Evolutionary conservation across 2,113 vertebrate species (phyloP), one percentile per base, ranked within the genome.

Genomic region (Upupa epops): DNA sequence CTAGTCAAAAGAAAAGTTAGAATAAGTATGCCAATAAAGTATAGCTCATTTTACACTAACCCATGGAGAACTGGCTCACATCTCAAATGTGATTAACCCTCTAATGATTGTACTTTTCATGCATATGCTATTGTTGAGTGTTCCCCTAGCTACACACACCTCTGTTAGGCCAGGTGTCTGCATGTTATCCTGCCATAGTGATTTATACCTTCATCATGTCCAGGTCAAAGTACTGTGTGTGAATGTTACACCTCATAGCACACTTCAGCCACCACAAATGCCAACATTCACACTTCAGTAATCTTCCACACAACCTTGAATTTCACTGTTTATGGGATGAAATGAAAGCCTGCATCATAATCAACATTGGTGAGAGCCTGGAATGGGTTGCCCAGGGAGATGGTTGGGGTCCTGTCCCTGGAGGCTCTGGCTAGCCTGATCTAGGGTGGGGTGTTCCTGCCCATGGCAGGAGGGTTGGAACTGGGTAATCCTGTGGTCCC

Each of bases 171-270:
- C 89, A 92, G 78, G 26, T 79, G 80, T 45, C 52, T 68, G 31
- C 48, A 22, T 17, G 25, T 64, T 55, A 3, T 37, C 48, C 75
- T 87, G 84, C 17, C 81, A 58, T 8, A 73, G 46, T 93, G 82
- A 94, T 94, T 95, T 73, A 93, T 91, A 37, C 18, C 82, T 89
- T 80, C 75, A 80, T 77, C 51, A 32, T 9, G 17, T 58, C 17
- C 55, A 34, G 58, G 70, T 79, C 55, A 82, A 54, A 72, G 20
- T 36, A 10, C 2, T 45, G 15, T 26, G 29, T 46, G 36, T 36
- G 63, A 87, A 49, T 51, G 40, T 2, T 65, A 36, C 49, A 89
- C 49, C 32, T 79, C 70, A 75, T 60, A 89, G 49, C 40, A 46
- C 78, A 61, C 13, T 58, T 72, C 66, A 79, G 40, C 10, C 26